Percentiles rank a stretch among this genome's conserved stretches.
Conservation (phyloP, 2,888 invertebrate genomes). For the Eudemis profundana region DNA sequence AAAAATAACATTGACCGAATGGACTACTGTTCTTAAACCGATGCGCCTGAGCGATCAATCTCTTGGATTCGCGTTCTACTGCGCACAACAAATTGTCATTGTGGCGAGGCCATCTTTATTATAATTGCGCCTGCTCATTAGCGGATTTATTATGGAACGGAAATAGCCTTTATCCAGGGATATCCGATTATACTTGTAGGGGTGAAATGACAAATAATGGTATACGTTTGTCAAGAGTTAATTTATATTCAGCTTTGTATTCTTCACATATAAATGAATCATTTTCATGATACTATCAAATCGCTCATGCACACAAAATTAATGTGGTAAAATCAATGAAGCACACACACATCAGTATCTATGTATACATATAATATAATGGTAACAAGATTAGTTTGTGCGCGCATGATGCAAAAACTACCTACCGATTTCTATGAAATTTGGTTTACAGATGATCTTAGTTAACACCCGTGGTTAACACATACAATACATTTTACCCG, state of each 20-base stretch:
- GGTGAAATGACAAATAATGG: slow-evolving; percentile 36
- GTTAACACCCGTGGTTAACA: too few species aligned
- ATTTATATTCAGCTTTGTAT: background rate
- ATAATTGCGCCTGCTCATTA: slow-evolving; percentile 56
- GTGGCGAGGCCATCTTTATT: slow-evolving; percentile 60
- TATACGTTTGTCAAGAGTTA: slow-evolving; percentile 13
- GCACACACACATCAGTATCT: too few species aligned
- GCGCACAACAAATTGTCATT: slow-evolving; percentile 61
- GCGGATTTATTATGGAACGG: slow-evolving; percentile 56
- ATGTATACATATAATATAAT: too few species aligned
- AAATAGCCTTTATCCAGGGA: slow-evolving; percentile 42
- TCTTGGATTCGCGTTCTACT: slow-evolving; percentile 54
- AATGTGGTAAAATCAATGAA: too few species aligned
- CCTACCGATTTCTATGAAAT: too few species aligned
- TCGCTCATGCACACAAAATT: too few species aligned
- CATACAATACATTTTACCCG: too few species aligned
- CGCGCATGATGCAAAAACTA: background rate
- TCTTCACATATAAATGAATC: background rate
- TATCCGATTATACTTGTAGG: slow-evolving; percentile 42
- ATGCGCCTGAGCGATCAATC: slow-evolving; percentile 60
- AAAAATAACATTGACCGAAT: background rate
- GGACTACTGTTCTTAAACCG: slow-evolving; percentile 27
- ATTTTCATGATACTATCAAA: too few species aligned
- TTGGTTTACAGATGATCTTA: too few species aligned
- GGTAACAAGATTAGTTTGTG: too few species aligned